Evolutionary conservation across 2,797 vertebrate species (phyloP), one percentile per base, ranked within the genome.

Genomic region (Sebastes matsubarae): DNA sequence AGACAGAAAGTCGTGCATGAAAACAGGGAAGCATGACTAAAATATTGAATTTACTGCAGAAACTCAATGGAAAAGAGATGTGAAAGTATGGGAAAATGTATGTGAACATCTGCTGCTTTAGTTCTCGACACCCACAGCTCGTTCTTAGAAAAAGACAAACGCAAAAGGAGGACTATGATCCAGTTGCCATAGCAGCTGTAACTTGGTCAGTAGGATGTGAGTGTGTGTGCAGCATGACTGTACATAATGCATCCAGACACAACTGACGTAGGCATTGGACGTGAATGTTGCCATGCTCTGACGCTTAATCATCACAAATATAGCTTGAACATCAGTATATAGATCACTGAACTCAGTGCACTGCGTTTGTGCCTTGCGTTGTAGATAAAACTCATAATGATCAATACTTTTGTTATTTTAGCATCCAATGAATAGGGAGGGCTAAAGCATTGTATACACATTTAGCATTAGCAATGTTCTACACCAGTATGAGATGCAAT

Each of bases 181-280:
- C 72, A 70, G 93, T 92, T 93, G 76, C 90, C 91, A 87, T 92
- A 85, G 90, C 86, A 93, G 88, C 91, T 69, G 80, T 79, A 81
- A 65, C 8, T 87, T 82, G 76, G 79, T 92, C 66, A 87, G 77
- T 70, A 54, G 54, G 72, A 73, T 80, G 64, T 1, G 2, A 46
- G 55, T 3, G 72, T 81, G 74, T 66, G 50, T 80, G 74, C 54
- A 74, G 75, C 57, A 70, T 83, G 81, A 87, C 70, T 87, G 27
- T 20, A 68, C 83, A 83, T 73, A 65, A 59, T 50, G n/a, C 20
- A 74, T 22, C 8, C n/a, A 59, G 25, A 72, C 27, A 5, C 4
- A 30, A 30, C 9, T 80, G 65, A 85, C 52, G 11, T 13, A 52
- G 25, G 63, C 50, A 55, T 46, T 36, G 29, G 74, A 69, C n/a